Percentiles rank a stretch among this genome's conserved stretches.
Evolutionary conservation across 2,888 invertebrate genomes (phyloP).

Genomic region (Theretra japonica): DNA sequence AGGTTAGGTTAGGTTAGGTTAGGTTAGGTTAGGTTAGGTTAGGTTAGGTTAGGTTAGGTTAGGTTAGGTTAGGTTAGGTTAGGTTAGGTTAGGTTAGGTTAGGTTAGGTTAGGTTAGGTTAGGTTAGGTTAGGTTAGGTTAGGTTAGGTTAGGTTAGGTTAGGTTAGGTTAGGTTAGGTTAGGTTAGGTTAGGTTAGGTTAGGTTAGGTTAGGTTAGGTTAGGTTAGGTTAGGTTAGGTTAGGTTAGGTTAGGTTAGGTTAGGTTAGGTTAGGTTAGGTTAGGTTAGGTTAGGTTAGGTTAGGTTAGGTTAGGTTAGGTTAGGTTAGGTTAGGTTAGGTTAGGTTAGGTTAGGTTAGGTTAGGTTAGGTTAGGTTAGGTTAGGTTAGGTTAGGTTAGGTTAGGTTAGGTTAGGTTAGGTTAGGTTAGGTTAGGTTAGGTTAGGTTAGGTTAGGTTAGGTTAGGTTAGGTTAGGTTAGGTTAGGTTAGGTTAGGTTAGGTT

Average conservation of each 20-base stretch:
- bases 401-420: conserved; percentile 36
- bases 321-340: conserved; percentile 36
- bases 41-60: conserved; percentile 33
- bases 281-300: conserved; percentile 1
- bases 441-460: conserved; percentile 36
- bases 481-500: conserved; percentile 34
- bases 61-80: conserved; percentile 33
- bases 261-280: conserved; percentile 1
- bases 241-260: conserved; percentile 6
- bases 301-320: conserved; percentile 36
- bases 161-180: conserved; percentile 35
- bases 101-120: conserved; percentile 35
- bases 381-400: conserved; percentile 36
- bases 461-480: conserved; percentile 34
- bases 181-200: conserved; percentile 35
- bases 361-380: conserved; percentile 34
- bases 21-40: conserved; percentile 20
- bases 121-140: conserved; percentile 35
- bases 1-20: conserved; percentile 11
- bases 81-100: conserved; percentile 34
- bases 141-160: conserved; percentile 35
- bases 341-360: conserved; percentile 38
- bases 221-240: conserved; percentile 27
- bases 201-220: conserved; percentile 35
- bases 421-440: conserved; percentile 37